Conservation (phyloP, 2,797 vertebrate species). For the Remorina albescens region DNA sequence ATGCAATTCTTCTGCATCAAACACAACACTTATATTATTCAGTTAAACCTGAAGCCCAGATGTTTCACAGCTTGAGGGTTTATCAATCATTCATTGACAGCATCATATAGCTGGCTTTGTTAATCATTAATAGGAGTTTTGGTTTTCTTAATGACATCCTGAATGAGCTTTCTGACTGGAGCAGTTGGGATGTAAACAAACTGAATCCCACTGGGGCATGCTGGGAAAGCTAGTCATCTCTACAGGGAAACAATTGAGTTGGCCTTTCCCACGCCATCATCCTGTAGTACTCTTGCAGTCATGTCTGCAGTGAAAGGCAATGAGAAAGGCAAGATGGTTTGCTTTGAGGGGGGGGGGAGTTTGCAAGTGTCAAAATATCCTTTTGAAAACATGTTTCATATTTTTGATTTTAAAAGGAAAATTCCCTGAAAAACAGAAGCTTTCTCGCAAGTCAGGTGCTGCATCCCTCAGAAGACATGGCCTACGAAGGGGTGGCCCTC, state of each 20-base stretch:
- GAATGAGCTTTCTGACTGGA: constrained; percentile 31
- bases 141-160: constrained; percentile 29
- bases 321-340: too few species aligned
- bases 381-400: not conserved
- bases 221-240: constrained; percentile 55
- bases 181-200: constrained; percentile 44
- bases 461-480: too few species aligned
- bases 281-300: too few species aligned
- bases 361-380: not conserved
- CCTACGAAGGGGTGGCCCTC: too few species aligned
- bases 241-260: constrained; percentile 23
- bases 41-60: not conserved
- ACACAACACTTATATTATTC: too few species aligned
- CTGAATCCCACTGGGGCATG: constrained; percentile 38
- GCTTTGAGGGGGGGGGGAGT: too few species aligned
- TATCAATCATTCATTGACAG: not conserved
- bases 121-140: constrained; percentile 21
- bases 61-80: not conserved
- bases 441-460: too few species aligned
- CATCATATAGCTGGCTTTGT: constrained; percentile 3
- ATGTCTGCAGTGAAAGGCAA: too few species aligned
- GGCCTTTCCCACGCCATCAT: constrained; percentile 33
- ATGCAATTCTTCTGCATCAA: too few species aligned
- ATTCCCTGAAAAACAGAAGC: not conserved
- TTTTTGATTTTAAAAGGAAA: not conserved